Evolutionary conservation across 1,140 invertebrate genomes (phyloP).

Genomic region (Zaprionus africanus): DNA sequence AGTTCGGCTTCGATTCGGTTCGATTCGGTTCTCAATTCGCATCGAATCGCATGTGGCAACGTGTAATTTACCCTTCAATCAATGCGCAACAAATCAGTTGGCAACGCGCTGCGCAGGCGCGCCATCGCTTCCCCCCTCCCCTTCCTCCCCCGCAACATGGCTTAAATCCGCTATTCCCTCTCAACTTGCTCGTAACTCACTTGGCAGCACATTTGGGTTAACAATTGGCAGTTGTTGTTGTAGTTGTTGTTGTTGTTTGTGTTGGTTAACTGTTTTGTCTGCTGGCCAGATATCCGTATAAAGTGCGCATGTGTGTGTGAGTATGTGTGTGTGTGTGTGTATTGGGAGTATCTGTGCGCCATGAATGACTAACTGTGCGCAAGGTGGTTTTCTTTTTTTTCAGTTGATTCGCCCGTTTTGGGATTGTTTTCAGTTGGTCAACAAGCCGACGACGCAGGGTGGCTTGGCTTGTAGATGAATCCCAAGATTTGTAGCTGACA

Average conservation of each 20-base stretch:
- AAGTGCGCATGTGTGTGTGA: slow-evolving; percentile 5
- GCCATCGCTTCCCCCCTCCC: slow-evolving; percentile 36
- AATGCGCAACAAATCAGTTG: slow-evolving; percentile 80
- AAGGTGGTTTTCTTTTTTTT: slow-evolving; percentile 70
- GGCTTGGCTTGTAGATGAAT: neutral
- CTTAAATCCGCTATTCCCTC: neutral
- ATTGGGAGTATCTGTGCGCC: slow-evolving; percentile 32
- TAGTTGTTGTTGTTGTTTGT: slow-evolving; percentile 13
- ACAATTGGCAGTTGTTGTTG: slow-evolving; percentile 59
- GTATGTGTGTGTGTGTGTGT: slow-evolving; percentile 28
- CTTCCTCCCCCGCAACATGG: neutral
- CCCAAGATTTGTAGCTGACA: neutral
- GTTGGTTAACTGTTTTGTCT: slow-evolving; percentile 73
- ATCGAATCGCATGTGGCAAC: slow-evolving; percentile 80
- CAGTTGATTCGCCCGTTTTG: neutral
- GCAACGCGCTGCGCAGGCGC: slow-evolving; percentile 74
- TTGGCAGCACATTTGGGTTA: slow-evolving; percentile 82
- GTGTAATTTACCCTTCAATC: slow-evolving; percentile 82
- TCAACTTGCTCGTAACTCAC: slow-evolving; percentile 56
- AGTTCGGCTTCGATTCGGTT: slow-evolving; percentile 46
- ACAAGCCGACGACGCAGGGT: slow-evolving; percentile 6
- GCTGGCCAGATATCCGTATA: slow-evolving; percentile 57
- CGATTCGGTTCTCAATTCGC: slow-evolving; percentile 41
- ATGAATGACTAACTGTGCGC: slow-evolving; percentile 78
- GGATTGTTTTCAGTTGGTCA: slow-evolving; percentile 32